Evolutionary conservation across 1,140 invertebrate genomes (phyloP).

Genomic region (Leptopilina clavipes): DNA sequence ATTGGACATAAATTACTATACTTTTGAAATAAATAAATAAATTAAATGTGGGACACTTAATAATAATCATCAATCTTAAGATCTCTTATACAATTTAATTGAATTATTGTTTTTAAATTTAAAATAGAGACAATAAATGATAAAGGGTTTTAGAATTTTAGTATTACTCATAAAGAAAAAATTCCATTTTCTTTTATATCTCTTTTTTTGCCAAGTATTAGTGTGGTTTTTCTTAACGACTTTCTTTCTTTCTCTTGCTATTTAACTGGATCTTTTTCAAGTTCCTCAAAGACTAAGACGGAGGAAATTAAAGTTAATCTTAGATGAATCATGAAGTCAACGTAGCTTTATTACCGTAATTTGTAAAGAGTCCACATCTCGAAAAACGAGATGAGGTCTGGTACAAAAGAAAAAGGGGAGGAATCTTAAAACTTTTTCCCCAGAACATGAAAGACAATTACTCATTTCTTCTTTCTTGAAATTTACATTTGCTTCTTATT

Average conservation of each 20-base stretch:
- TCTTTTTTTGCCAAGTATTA: constrained; percentile 49
- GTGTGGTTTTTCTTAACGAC: constrained; percentile 55
- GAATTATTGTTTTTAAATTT: too few species aligned
- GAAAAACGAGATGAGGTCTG: constrained; percentile 20
- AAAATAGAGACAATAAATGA: too few species aligned
- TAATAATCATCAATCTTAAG: too few species aligned
- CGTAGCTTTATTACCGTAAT: constrained; percentile 54
- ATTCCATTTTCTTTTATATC: constrained; percentile 4
- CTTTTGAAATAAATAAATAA: too few species aligned
- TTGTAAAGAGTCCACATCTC: constrained; percentile 50
- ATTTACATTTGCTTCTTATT: neutral
- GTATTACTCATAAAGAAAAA: too few species aligned
- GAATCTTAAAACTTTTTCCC: constrained; percentile 6
- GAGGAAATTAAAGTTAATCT: constrained; percentile 61
- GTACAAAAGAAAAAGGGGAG: neutral
- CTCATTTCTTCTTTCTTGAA: constrained; percentile 11
- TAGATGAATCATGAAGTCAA: constrained; percentile 59
- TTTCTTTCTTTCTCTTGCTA: constrained; percentile 42
- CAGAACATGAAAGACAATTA: constrained; percentile 26
- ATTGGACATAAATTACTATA: too few species aligned
- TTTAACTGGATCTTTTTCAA: constrained; percentile 46
- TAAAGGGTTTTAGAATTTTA: too few species aligned
- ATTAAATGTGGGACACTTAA: too few species aligned
- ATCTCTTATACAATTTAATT: too few species aligned
- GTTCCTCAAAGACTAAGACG: constrained; percentile 49